Conservation (phyloP, 1,140 invertebrate genomes). For the Propsilocerus akamusi region DNA sequence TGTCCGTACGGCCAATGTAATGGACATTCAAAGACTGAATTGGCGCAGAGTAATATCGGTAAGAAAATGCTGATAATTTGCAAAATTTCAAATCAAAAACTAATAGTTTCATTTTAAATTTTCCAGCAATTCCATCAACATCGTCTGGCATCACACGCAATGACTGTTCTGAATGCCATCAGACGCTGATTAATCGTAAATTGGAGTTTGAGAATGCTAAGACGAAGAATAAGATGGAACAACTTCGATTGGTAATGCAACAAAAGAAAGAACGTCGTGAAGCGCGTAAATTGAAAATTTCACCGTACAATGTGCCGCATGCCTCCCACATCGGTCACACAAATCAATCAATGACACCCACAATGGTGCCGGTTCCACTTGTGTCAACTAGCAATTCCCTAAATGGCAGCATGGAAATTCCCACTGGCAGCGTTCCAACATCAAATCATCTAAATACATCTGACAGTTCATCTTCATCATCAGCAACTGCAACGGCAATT, state of each 20-base stretch:
- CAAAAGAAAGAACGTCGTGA: constrained; percentile 63
- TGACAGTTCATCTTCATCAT: too few species aligned
- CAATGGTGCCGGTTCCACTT: neutral
- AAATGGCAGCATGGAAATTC: neutral
- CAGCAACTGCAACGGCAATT: neutral
- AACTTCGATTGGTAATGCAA: constrained; percentile 70
- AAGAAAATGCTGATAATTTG: too few species aligned
- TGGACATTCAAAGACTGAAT: constrained; percentile 12
- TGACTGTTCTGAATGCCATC: constrained; percentile 16
- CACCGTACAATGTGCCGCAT: constrained; percentile 42
- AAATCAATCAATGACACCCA: neutral
- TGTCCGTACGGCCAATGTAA: constrained; percentile 24
- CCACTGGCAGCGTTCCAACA: neutral
- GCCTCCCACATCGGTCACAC: constrained; percentile 8
- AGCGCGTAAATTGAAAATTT: constrained; percentile 51
- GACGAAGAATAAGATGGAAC: constrained; percentile 69
- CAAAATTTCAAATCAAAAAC: neutral
- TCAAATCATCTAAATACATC: too few species aligned
- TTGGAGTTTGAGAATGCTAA: constrained; percentile 51
- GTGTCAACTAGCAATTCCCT: neutral
- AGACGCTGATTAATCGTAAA: constrained; percentile 24
- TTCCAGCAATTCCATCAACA: constrained; percentile 15
- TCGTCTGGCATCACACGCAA: constrained; percentile 10
- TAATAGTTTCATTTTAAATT: constrained; percentile 10
- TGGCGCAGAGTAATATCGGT: neutral